Conservation (phyloP, 2,113 vertebrate species). For the Microtus montanus region DNA sequence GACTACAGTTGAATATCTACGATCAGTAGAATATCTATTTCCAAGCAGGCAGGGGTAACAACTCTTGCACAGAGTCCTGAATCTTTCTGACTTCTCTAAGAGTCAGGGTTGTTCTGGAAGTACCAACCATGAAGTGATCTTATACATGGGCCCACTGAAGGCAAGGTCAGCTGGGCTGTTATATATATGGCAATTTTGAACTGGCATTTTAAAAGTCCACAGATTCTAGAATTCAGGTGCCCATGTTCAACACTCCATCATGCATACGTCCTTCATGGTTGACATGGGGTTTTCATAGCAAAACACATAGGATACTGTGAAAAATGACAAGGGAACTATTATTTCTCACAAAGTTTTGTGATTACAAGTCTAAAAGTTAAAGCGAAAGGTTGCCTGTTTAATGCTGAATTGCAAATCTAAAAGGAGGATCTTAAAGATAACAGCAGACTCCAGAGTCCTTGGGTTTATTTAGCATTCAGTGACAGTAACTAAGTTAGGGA, state of each 20-base stretch:
- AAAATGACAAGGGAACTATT: conserved; percentile 33
- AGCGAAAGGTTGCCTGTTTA: conserved; percentile 62
- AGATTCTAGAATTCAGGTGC: neutral
- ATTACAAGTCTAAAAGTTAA: conserved; percentile 66
- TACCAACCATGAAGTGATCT: neutral
- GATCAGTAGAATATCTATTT: neutral
- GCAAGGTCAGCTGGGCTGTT: neutral
- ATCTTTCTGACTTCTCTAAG: neutral
- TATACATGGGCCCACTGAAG: neutral
- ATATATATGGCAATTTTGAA: neutral
- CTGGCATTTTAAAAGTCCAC: conserved; percentile 20
- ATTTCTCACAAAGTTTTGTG: conserved; percentile 67
- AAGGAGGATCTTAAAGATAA: conserved; percentile 86
- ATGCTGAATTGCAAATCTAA: conserved; percentile 79
- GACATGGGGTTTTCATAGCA: neutral
- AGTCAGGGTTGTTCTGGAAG: neutral
- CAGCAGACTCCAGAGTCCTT: conserved; percentile 83
- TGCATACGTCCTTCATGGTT: neutral
- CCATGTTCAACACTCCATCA: neutral
- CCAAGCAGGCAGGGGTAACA: neutral
- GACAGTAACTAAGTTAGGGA: conserved; percentile 89
- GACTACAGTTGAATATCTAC: neutral
- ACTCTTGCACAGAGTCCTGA: neutral
- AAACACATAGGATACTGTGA: neutral
- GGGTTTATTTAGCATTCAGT: conserved; percentile 87